A percentile compares a stretch with the other conserved stretches of the same genome.
These are phyloP conservation scores for Sphaeramia orbicularis DNA, from an alignment of 2,797 vertebrate genomes.

Conservation along the genomic window DNA sequence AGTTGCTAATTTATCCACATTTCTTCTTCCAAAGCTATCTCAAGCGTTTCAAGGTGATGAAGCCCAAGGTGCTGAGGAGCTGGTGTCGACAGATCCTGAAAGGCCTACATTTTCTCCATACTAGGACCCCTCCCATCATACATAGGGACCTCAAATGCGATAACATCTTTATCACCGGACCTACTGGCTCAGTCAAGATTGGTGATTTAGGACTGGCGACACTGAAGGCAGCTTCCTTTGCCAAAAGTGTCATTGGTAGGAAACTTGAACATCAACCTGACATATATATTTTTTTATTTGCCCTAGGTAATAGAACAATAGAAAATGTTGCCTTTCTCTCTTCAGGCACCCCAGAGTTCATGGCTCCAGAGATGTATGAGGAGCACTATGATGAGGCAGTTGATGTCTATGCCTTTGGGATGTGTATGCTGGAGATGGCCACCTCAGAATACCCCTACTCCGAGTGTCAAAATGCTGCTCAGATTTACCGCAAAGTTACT, in stretches of 20 bases:
- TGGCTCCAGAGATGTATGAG: conserved; percentile 99
- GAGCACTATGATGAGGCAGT: conserved; percentile 98
- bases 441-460: conserved; percentile 99
- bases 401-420: conserved; percentile 98
- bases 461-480: conserved; percentile 98
- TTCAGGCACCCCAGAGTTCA: conserved; percentile 97
- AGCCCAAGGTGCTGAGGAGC: conserved; percentile 96
- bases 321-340: not conserved
- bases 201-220: conserved; percentile 97
- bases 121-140: conserved; percentile 96
- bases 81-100: conserved; percentile 99
- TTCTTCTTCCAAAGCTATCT: conserved; percentile 87
- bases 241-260: conserved; percentile 99
- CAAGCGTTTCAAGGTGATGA: conserved; percentile 99
- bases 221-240: conserved; percentile 96
- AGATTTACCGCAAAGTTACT: conserved; percentile 99
- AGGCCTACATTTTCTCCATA: conserved; percentile 97
- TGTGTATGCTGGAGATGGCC: conserved; percentile 99
- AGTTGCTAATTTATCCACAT: not conserved
- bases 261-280: not conserved
- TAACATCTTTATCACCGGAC: conserved; percentile 99
- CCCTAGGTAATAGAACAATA: too few relatives aligned
- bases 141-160: conserved; percentile 99
- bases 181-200: conserved; percentile 98
- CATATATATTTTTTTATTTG: too few relatives aligned